These are phyloP conservation scores for Deroplatys truncata DNA, from an alignment of 2,888 invertebrate species.

Conservation along the genomic window DNA sequence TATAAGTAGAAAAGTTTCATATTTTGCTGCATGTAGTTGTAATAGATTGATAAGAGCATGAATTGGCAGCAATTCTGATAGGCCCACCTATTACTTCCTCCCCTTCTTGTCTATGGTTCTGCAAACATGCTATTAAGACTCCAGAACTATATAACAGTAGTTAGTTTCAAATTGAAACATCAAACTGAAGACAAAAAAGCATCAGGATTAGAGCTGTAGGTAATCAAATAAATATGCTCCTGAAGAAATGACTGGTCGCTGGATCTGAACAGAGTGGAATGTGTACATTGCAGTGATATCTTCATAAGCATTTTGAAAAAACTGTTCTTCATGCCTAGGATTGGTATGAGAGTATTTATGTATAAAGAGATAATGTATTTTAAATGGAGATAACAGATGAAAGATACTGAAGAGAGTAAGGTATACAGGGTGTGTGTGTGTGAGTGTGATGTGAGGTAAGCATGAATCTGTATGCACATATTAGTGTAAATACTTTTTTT, in stretches of 20 bases:
- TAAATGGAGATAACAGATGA: neutral
- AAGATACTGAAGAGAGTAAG: neutral
- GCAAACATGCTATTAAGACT: neutral
- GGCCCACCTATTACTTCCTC: too few species aligned
- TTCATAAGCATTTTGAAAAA: neutral
- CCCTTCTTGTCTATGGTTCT: too few species aligned
- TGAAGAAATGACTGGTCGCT: neutral
- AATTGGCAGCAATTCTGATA: too few species aligned
- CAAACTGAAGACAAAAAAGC: neutral
- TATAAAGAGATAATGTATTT: neutral
- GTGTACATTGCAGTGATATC: neutral
- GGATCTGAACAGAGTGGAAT: neutral
- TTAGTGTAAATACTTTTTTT: neutral
- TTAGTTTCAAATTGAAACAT: neutral
- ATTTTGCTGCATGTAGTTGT: too few species aligned
- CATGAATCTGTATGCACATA: neutral
- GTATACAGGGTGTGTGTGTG: neutral
- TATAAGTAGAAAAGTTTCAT: too few species aligned
- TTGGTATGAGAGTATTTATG: neutral
- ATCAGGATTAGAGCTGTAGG: neutral
- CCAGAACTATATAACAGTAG: neutral
- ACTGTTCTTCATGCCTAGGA: neutral
- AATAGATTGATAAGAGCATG: too few species aligned
- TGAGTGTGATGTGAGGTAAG: neutral
- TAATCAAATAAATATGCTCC: too few species aligned